Base-by-base conservation (phyloP, 2,797 vertebrate genomes). In the Malacoctenus gilli region DNA sequence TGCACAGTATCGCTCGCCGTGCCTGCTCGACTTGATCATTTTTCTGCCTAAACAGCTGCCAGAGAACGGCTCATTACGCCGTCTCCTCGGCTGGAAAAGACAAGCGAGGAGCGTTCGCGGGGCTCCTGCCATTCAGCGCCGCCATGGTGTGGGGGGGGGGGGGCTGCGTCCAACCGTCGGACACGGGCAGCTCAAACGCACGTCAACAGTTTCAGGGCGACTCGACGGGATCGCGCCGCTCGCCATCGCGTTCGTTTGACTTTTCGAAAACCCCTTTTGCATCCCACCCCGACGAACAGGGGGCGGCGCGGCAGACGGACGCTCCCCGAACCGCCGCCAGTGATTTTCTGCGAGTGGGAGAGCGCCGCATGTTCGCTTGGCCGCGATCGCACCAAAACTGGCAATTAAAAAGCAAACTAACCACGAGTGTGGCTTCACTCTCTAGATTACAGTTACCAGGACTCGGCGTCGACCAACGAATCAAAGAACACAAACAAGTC, bases 1-100 rank as follows among this genome's bases (percentile, higher is more conserved):
- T 55, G 68, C 61, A 55, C 57, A 28, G 37, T 39, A 57, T 77
- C 44, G 41, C 46, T 59, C 63, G 70, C 54, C 58, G 38, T 48
- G 68, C 60, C 57, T 79, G 66, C 55, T 46, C 59, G 50, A 80
- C 59, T 72, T 82, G 75, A 85, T 87, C 51, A 80, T 83, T 84
- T 81, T 74, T 81, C 80, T 69, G 74, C 75, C 62, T 75, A 77
- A 83, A 68, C 56, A 77, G 77, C 72, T 78, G 72, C 71, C 63
- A 61, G 42, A 62, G 50, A 42, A 77, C 32, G 83, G 73, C 77
- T 89, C 83, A 87, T 89, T 89, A 82, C 74, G 51, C 77, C 37
- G 36, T 59, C 50, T 59, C 54, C 68, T 83, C 42, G 71, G 79
- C 39, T 30, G 16, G 49, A 77, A 60, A 77, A 67, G 74, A 72